Base-by-base conservation (phyloP, 2,797 vertebrate species). In the Nannoperca obscura region DNA sequence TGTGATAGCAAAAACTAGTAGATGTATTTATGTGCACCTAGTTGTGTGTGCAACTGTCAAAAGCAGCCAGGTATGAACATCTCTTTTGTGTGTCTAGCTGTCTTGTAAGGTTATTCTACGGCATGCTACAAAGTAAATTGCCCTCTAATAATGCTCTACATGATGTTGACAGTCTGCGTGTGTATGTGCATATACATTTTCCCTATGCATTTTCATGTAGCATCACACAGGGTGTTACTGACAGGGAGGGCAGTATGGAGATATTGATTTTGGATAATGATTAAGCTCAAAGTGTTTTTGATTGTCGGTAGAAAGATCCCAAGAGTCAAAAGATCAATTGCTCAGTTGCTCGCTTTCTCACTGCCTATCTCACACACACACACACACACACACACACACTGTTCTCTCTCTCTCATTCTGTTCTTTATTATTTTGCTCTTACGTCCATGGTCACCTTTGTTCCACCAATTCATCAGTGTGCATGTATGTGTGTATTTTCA, bases 251-350 rank as follows among this genome's bases (percentile, higher is more conserved):
- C 88, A 77, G 83, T 85, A 79, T 84, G 64, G 49, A 81, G 88
- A 87, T 89, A 95, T 96, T 93, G 95, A 97, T 96, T 89, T 92
- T 93, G 87, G 90, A 78, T 91, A 95, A 95, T 95, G 92, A 95
- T 95, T 94, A 94, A 94, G 94, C 95, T 95, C 94, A 95, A 96
- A 94, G 94, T 90, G 93, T 90, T 96, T 95, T 95, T 96, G 95
- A 96, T 93, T 91, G 92, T 93, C 90, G 89, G 87, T 89, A 86
- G 91, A 75, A 0, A 88, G 87, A 94, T 95, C 93, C 94, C 83
- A 76, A 79, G 91, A 94, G 88, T 76, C 64, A 89, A 84, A 78
- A 85, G 89, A 93, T 94, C 92, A 92, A 93, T 94, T 7, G 40
- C 70, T 87, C 79, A 83, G 77, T 82, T 77, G 85, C 88, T 86